A percentile compares a stretch with the other conserved stretches of the same genome.
These are phyloP conservation scores for Danio tinwini DNA, from an alignment of 2,797 vertebrate genomes.

Conservation along the genomic window DNA sequence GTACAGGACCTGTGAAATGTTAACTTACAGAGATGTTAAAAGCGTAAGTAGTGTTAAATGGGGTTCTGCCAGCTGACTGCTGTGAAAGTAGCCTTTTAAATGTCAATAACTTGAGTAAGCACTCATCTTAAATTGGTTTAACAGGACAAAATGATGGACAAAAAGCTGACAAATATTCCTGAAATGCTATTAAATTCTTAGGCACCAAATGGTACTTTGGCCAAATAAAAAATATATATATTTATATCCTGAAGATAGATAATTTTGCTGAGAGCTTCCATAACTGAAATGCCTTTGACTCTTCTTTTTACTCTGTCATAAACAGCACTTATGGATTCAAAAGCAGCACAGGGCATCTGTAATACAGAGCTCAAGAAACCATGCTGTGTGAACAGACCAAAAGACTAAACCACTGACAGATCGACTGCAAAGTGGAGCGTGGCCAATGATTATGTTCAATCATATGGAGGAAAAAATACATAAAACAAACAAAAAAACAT, in stretches of 20 bases:
- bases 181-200: constrained; percentile 18
- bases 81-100: constrained; percentile 42
- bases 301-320: background rate
- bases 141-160: constrained; percentile 8
- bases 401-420: background rate
- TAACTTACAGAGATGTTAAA: constrained; percentile 17
- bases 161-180: constrained; percentile 17
- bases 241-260: background rate
- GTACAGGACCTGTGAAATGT: constrained; percentile 11
- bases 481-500: too few species aligned
- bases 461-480: background rate
- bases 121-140: constrained; percentile 41
- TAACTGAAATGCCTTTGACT: background rate
- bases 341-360: background rate
- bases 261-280: background rate
- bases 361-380: background rate
- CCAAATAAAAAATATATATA: too few species aligned
- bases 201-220: background rate
- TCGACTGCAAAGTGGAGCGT: background rate
- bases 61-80: background rate
- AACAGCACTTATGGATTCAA: background rate
- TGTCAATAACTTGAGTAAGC: constrained; percentile 36
- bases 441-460: background rate
- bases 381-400: background rate
- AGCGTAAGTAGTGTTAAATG: background rate